Base-by-base conservation (phyloP, 2,797 vertebrate genomes). In the Lophius americanus region DNA sequence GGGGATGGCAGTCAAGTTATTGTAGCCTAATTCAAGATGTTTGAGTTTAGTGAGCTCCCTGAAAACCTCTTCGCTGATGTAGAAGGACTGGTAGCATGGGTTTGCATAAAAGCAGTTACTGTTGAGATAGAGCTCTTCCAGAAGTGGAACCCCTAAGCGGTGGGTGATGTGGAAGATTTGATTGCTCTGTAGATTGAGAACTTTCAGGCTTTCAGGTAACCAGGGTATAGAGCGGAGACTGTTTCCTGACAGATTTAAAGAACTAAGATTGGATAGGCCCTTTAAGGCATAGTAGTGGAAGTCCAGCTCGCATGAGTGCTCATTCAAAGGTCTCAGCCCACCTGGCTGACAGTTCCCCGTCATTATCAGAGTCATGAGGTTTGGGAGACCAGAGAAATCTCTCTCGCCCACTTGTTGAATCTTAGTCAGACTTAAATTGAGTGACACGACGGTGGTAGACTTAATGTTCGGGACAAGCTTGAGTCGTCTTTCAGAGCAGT, bases 61-160 rank as follows among this genome's bases (percentile, higher is more conserved):
- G 51, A 96, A 91, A 62, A 94, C 92, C 0, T n/a, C 60, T 2
- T 90, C 82, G 39, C 75, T 63, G 41, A 97, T 92, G 3, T 74
- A 66, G 73, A 94, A 87, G 0, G 91, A 75, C 38, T 63, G 58
- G 8, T 51, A n/a, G 55, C 96, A 96, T 9, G 92, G 93, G 60
- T 96, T 96, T 61, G 76, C 85, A 39, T 95, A 95, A 82, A 90
- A 96, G 61, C 96, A 96, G 70, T 96, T 97, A 48, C 70, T 92
- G 0, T 65, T 64, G 36, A 96, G 81, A 6, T 86, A 62, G 2
- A 96, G 91, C 4, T 43, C 7, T 23, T 76, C 60, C 3, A 96
- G 89, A 51, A 68, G 9, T 0, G 79, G 86, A 44, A 94, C 89
- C 0, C 85, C 73, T 0, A 91, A 11, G 5, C 94, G 75, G 8